Base-by-base conservation (phyloP, 2,888 invertebrate genomes). In the Thecophora atra region DNA sequence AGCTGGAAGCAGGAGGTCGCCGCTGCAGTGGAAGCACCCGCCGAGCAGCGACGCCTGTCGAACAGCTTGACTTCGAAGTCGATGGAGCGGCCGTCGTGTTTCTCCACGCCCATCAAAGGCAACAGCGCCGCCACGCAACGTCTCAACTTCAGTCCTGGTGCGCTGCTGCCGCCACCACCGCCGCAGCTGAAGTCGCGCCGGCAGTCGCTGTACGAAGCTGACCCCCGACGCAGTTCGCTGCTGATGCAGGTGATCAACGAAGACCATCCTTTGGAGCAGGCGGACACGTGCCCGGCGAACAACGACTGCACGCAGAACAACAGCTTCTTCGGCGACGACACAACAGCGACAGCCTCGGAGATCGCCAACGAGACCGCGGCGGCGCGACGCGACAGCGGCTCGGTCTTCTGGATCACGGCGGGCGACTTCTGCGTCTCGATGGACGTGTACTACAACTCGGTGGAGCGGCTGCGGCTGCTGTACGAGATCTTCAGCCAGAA, bases 181-280 rank as follows among this genome's bases (percentile, higher is more conserved):
- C 62, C 72, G 37, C 51, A 70, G 1, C 2, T 21, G 2, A 78
- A 74, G 51, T 68, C 73, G 42, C 81, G 76, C 3, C 74, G 78
- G 7, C 76, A 75, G 6, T 73, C 77, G 1, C 24, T 75, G 7
- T 76, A 74, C 63, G 77, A 77, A 1, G 7, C 65, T 0, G 81
- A 81, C 19, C 52, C 79, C 0, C 78, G 81, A 0, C 83, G 85
- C 63, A 84, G 78, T 21, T 85, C 85, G 0, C 4, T 82, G 60
- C 77, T 77, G 28, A 85, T 84, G 84, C 83, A 85, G 70, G 83
- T 84, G 7, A 85, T 85, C 13, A 76, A 76, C 0, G 85, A 85
- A 72, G 84, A 83, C 75, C 81, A 80, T 7, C 80, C 82, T 0
- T 28, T 83, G 51, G 82, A 82, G 19, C 72, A 79, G 30, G 2